These are phyloP conservation scores for Sebastes hopkinsi DNA, from an alignment of 2,797 vertebrate species.

Conservation along the genomic window DNA sequence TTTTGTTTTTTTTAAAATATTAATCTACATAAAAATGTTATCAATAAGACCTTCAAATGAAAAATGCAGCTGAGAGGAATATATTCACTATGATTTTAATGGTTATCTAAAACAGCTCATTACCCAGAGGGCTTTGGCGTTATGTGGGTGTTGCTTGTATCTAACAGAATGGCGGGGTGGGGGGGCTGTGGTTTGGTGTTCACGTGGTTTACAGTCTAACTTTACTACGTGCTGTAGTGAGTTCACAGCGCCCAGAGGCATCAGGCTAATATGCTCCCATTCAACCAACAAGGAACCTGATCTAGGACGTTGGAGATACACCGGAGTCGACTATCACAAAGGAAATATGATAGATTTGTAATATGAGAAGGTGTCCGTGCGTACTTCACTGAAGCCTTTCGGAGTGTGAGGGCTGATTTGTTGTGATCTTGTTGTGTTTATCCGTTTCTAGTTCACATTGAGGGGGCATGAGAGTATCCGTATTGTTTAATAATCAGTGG, in stretches of 20 bases:
- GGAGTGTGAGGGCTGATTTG: conserved; percentile 34
- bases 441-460: conserved; percentile 52
- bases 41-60: not conserved
- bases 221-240: conserved; percentile 46
- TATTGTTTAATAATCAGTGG: conserved; percentile 75
- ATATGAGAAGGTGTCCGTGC: conserved; percentile 9
- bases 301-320: conserved; percentile 23
- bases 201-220: conserved; percentile 43
- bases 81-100: not conserved
- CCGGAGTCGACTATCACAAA: conserved; percentile 12
- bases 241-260: conserved; percentile 52
- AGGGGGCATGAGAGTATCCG: conserved; percentile 54
- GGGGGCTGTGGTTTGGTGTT: conserved; percentile 51
- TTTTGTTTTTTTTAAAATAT: too few relatives aligned
- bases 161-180: conserved; percentile 34
- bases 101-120: conserved; percentile 48
- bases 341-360: conserved; percentile 19
- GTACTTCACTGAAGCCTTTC: not conserved
- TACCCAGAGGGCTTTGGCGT: conserved; percentile 55
- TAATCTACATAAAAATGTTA: too few relatives aligned
- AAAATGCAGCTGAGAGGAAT: not conserved
- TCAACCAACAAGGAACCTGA: conserved; percentile 37
- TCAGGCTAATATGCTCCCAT: conserved; percentile 57
- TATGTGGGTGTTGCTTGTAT: conserved; percentile 60
- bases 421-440: conserved; percentile 50